phyloP scores from a whole-genome alignment of 1,140 invertebrate species.

The Spodoptera frugiperda region DNA sequence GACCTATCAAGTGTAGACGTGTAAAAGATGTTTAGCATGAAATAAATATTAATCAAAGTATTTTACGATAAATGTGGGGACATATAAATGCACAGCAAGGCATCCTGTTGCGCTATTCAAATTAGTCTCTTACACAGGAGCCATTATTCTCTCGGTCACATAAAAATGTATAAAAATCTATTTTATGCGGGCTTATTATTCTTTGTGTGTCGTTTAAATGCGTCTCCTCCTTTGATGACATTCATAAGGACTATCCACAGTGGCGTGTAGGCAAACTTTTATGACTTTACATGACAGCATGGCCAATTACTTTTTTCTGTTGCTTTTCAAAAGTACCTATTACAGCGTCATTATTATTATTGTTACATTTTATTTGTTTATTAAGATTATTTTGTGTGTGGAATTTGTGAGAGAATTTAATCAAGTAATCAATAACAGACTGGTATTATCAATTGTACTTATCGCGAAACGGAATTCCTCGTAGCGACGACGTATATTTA shows the following conservation, averaged over 20 bases:
- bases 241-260: constrained; percentile 34
- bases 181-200: constrained; percentile 63
- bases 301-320: too few species aligned
- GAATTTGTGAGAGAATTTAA: too few species aligned
- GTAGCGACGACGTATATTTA: too few species aligned
- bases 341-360: too few species aligned
- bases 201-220: constrained; percentile 57
- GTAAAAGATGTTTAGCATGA: constrained; percentile 5
- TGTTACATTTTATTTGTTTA: too few species aligned
- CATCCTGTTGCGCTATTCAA: constrained; percentile 52
- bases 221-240: constrained; percentile 50
- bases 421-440: too few species aligned
- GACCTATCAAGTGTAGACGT: too few species aligned
- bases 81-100: constrained; percentile 34
- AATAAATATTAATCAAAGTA: constrained; percentile 40
- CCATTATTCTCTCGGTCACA: constrained; percentile 53
- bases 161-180: constrained; percentile 57
- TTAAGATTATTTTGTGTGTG: too few species aligned
- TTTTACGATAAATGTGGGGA: constrained; percentile 41
- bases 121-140: constrained; percentile 32
- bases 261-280: constrained; percentile 41
- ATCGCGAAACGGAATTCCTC: too few species aligned
- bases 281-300: constrained; percentile 22
- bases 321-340: too few species aligned
- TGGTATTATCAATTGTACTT: too few species aligned